phyloP scores from a whole-genome alignment of 1,140 invertebrate genomes.

The Schlechtendalia chinensis region DNA sequence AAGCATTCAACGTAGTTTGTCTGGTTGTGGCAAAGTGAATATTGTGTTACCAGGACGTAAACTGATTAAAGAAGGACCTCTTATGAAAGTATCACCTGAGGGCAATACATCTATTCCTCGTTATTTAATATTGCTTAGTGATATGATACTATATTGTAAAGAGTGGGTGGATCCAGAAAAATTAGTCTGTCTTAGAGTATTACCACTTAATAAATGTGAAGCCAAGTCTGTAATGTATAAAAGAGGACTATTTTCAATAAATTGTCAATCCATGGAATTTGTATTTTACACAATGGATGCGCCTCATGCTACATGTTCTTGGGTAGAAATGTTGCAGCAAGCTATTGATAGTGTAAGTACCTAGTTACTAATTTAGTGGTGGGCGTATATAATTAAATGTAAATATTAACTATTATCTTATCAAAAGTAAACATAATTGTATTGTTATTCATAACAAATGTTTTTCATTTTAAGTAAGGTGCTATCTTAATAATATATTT shows the following conservation, averaged over 20 bases:
- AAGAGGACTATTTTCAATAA: slow-evolving; percentile 61
- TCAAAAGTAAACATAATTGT: too few species aligned
- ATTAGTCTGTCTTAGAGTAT: slow-evolving; percentile 61
- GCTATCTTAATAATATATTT: too few species aligned
- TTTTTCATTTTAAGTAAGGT: too few species aligned
- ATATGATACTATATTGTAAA: slow-evolving; percentile 66
- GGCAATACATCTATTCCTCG: slow-evolving; percentile 54
- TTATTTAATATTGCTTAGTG: slow-evolving; percentile 61
- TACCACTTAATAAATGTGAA: slow-evolving; percentile 65
- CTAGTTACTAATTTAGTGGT: background rate
- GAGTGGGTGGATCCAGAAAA: slow-evolving; percentile 54
- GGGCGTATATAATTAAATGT: too few species aligned
- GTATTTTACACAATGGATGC: slow-evolving; percentile 61
- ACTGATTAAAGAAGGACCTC: slow-evolving; percentile 68
- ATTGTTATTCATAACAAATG: too few species aligned
- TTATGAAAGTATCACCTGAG: slow-evolving; percentile 63
- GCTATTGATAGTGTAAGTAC: slow-evolving; percentile 59
- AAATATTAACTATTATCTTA: background rate
- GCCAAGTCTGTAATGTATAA: slow-evolving; percentile 60
- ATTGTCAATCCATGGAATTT: slow-evolving; percentile 62
- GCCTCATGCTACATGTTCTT: slow-evolving; percentile 59
- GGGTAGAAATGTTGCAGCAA: slow-evolving; percentile 61
- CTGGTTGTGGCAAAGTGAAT: slow-evolving; percentile 61
- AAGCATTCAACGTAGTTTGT: slow-evolving; percentile 66
- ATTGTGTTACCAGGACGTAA: slow-evolving; percentile 68